Percentiles rank a stretch among this genome's conserved stretches.
Evolutionary conservation across 2,797 vertebrate species (phyloP).

Genomic region (Bradypodion pumilum): DNA sequence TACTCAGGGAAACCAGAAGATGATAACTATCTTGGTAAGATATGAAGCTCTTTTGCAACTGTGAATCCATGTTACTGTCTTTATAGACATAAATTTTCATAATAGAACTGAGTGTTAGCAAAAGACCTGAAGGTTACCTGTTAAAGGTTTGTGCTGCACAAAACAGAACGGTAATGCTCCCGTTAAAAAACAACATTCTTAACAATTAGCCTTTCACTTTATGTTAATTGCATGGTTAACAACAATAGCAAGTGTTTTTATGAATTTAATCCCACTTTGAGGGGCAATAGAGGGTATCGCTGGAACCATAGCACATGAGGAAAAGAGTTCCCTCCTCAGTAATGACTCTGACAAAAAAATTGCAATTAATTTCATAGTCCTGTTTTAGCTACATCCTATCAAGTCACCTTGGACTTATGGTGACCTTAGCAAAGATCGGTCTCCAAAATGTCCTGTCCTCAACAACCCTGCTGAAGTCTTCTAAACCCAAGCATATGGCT

Average conservation of each 20-base stretch:
- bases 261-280: neutral
- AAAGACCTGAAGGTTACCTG: neutral
- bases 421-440: too few species aligned
- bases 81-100: neutral
- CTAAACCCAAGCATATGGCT: too few species aligned
- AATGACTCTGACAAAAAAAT: neutral
- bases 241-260: neutral
- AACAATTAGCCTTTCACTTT: fast-evolving
- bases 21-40: constrained; percentile 99
- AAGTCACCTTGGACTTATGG: too few species aligned
- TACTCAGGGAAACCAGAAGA: constrained; percentile 97
- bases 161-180: constrained; percentile 18
- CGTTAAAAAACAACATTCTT: neutral
- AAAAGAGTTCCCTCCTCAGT: neutral
- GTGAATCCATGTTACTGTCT: constrained; percentile 10
- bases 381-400: too few species aligned
- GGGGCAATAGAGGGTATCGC: neutral
- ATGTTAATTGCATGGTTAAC: neutral
- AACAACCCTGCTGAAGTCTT: too few species aligned
- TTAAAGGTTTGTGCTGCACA: neutral
- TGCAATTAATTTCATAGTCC: neutral
- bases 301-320: neutral
- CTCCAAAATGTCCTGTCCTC: too few species aligned
- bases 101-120: neutral
- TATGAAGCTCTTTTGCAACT: neutral